Base-by-base conservation (phyloP, 2,113 vertebrate genomes). In the Nyctibius bracteatus region DNA sequence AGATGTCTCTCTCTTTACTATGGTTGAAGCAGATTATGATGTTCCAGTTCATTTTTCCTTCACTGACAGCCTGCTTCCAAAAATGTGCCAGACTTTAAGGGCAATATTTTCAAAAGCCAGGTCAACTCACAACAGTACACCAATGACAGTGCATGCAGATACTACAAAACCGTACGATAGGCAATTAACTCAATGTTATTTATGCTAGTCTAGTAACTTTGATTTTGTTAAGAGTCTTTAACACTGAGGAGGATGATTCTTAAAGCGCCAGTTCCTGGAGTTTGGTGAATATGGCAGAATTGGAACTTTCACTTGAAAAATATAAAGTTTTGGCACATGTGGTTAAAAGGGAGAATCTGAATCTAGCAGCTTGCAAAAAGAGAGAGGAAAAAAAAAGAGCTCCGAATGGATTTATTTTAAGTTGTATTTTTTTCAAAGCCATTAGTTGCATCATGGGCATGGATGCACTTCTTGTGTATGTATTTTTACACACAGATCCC, bases 1-100 rank as follows among this genome's bases (percentile, higher is more conserved):
- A 98, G 98, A 98, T 98, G 98, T 98, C 98, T 98, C 97, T 98
- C 95, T 97, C 96, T 98, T 95, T 97, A 91, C 97, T 96, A 54
- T 97, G 95, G 97, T 94, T 97, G 96, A 97, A 96, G 93, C 71
- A 96, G 97, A 98, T 98, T 98, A 98, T 98, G 96, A 97, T 97
- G 97, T 98, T 98, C 92, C 94, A 97, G 96, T 97, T 97, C 96
- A 97, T 97, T 98, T 98, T 97, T 98, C 91, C 92, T 97, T 96
- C 96, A 91, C 96, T 98, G 96, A 98, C 97, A 98, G 96, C 86
- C 95, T 96, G 79, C 96, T 97, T 98, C 96, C 93, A 97, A 97
- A 96, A 97, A 97, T 85, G 96, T 97, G 95, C 97, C 96, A 96
- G 92, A 97, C 89, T 97, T 93, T 93, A 97, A 96, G 97, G 90